Evolutionary conservation across 1,140 invertebrate species (phyloP).

Genomic region (Conopomorpha cramerella): DNA sequence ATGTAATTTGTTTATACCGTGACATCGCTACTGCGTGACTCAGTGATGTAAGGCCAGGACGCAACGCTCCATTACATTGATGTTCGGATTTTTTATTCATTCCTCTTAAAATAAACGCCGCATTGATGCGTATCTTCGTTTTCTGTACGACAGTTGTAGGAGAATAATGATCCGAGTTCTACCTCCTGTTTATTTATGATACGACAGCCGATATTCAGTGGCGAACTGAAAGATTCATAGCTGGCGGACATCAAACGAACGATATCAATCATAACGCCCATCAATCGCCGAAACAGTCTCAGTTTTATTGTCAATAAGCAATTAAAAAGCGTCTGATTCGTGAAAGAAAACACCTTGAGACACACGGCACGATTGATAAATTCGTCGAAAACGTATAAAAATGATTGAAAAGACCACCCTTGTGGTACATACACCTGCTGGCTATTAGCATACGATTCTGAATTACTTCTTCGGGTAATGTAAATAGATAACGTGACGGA

Average conservation of each 20-base stretch:
- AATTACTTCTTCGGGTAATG: no score
- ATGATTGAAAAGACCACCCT: constrained; percentile 37
- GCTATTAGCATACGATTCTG: constrained; percentile 26
- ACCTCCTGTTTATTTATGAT: constrained; percentile 44
- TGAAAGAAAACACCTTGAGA: constrained; percentile 38
- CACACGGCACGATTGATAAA: constrained; percentile 40
- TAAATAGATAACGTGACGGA: constrained; percentile 21
- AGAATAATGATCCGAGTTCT: no score
- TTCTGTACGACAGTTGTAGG: no score
- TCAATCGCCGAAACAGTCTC: constrained; percentile 50
- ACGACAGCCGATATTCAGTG: constrained; percentile 46
- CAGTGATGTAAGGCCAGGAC: constrained; percentile 16
- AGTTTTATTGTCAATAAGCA: constrained; percentile 60
- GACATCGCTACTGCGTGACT: constrained; percentile 25
- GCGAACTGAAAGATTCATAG: constrained; percentile 54
- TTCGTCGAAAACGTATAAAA: constrained; percentile 50
- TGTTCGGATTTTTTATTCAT: no score
- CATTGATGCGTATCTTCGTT: constrained; percentile 3
- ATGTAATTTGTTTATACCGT: constrained; percentile 31
- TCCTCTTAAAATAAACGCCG: constrained; percentile 7
- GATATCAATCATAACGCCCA: constrained; percentile 57
- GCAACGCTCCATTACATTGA: no score
- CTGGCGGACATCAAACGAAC: constrained; percentile 50
- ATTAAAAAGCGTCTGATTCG: constrained; percentile 56
- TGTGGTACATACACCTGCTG: constrained; percentile 48